Base-by-base conservation (phyloP, 2,113 vertebrate genomes). In the Microcebus tavaratra region DNA sequence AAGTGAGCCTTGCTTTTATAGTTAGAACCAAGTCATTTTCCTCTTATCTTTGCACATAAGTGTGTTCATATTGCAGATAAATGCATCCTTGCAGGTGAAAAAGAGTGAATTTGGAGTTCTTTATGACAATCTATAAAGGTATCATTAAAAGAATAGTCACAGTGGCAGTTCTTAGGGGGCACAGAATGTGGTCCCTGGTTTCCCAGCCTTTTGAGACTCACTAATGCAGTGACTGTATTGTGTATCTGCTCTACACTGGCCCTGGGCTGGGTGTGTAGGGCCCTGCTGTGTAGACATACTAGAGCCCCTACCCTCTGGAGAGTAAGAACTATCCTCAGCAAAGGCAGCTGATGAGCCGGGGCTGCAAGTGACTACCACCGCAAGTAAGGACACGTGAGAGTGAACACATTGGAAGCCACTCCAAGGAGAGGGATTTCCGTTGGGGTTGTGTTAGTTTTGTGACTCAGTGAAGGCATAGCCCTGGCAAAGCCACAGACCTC, bases 341-440 rank as follows among this genome's bases (percentile, higher is more conserved):
- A 25, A 57, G 14, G 31, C 18, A 25, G 39, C 48, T 25, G 23
- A 21, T 21, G 36, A 89, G 13, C 45, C 55, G 20, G 27, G 79
- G 70, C 36, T 20, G 59, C 6, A 15, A 76, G 48, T 42, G 15
- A 29, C 48, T 31, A 13, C n/a, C 2, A 59, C 59, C 70, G 48
- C 36, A 6, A 5, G 11, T 6, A 25, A 50, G 25, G n/a, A 27
- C 2, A 29, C 15, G 1, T 1, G 8, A 39, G 11, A 7, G 2
- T 23, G 45, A 39, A 68, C 72, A 31, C n/a, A 8, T 55, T 8
- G 42, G 13, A 27, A 17, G 15, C 31, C 8, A 5, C 27, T 20
- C 12, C 17, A 15, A 1, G 21, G 21, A 57, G 48, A 76, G 13
- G 36, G 45, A 36, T 12, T 14, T 39, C 17, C 39, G 7, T 63